Conservation (phyloP, 2,888 invertebrate species). For the Dimorphilus gyrociliatus region DNA sequence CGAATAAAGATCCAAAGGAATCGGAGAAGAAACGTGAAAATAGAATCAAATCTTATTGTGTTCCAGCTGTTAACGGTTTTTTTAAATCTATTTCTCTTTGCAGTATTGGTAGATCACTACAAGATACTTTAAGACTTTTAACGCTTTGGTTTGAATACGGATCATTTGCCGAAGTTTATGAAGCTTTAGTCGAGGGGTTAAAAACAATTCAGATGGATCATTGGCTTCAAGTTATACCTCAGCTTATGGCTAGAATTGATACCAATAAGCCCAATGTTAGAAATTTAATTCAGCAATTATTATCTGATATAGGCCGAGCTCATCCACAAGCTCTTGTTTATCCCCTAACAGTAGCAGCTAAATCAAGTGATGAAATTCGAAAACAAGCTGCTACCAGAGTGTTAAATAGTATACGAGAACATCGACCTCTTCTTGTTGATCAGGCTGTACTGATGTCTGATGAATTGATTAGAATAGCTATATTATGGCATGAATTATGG, state of each 20-base stretch:
- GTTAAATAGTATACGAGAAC: slow-evolving; percentile 83
- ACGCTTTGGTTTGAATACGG: slow-evolving; percentile 98
- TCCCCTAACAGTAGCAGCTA: slow-evolving; percentile 89
- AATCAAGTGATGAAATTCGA: slow-evolving; percentile 39
- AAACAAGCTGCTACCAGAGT: slow-evolving; percentile 82
- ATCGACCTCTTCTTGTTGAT: slow-evolving; percentile 72
- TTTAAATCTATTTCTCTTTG: slow-evolving; percentile 80
- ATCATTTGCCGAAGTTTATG: slow-evolving; percentile 77
- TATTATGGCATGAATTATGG: slow-evolving; percentile 99
- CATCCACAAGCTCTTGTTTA: slow-evolving; percentile 96
- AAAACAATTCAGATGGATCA: slow-evolving; percentile 87
- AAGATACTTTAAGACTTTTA: slow-evolving; percentile 80
- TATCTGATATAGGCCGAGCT: slow-evolving; percentile 90
- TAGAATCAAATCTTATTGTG: too few species aligned
- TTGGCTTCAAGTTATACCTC: slow-evolving; percentile 98
- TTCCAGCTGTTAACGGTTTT: slow-evolving; percentile 85
- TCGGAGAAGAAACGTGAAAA: too few species aligned
- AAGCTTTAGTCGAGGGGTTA: slow-evolving; percentile 78
- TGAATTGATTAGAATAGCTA: slow-evolving; percentile 89
- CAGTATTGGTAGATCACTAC: slow-evolving; percentile 72
- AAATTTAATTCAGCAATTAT: slow-evolving; percentile 70
- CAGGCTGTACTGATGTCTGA: slow-evolving; percentile 92
- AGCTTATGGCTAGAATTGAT: slow-evolving; percentile 92
- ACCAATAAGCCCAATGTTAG: slow-evolving; percentile 73
- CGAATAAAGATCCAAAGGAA: slow-evolving; percentile 5